Evolutionary conservation across 2,888 invertebrate species (phyloP).

Genomic region (Dasypogon diadema): DNA sequence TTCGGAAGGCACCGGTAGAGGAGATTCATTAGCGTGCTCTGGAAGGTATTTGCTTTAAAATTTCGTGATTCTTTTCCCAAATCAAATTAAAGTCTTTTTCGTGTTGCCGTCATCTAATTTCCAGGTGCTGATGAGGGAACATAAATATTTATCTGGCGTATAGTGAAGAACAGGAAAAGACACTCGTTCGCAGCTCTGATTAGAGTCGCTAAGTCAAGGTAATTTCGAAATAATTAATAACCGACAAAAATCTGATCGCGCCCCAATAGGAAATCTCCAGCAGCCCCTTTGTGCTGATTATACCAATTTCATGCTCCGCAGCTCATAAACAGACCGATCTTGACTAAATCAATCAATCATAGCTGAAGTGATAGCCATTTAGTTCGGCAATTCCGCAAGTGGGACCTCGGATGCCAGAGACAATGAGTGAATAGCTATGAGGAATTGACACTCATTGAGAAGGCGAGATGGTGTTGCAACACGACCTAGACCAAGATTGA

Average conservation of each 20-base stretch:
- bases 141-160: not conserved
- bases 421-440: not conserved
- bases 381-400: not conserved
- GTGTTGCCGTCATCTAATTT: not conserved
- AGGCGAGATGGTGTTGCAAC: slow-evolving; percentile 9
- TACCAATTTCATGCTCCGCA: slow-evolving; percentile 7
- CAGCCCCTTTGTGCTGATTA: slow-evolving; percentile 10
- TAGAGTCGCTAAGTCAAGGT: not conserved
- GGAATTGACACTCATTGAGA: slow-evolving; percentile 13
- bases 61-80: not conserved
- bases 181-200: not conserved
- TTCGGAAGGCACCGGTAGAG: not conserved
- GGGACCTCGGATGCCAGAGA: not conserved
- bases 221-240: slow-evolving; percentile 9
- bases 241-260: not conserved
- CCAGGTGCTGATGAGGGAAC: not conserved
- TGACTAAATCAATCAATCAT: slow-evolving; percentile 31
- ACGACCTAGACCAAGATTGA: slow-evolving; percentile 39
- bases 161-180: not conserved
- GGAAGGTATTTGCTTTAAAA: slow-evolving; percentile 16
- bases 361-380: not conserved
- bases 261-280: not conserved
- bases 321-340: slow-evolving; percentile 15
- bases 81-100: not conserved
- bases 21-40: slow-evolving; percentile 30